phyloP scores from a whole-genome alignment of 2,888 invertebrate genomes.

The Sinodicranocentrus sp. region DNA sequence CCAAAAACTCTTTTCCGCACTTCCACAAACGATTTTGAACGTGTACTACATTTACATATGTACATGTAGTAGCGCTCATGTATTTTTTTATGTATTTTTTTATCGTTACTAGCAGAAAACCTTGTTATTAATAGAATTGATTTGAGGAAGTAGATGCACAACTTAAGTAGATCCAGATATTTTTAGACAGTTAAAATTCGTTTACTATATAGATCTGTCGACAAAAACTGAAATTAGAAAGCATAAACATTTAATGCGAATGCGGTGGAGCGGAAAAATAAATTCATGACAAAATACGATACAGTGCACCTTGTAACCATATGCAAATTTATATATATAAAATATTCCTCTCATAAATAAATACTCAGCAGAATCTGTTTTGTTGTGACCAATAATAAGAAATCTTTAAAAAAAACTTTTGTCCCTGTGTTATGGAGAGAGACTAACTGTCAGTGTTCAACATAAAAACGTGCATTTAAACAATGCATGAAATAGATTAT shows the following conservation, averaged over 20 bases:
- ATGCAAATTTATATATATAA: not conserved
- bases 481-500: no score
- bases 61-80: no score
- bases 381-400: not conserved
- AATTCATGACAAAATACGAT: not conserved
- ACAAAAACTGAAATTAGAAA: slow-evolving; percentile 40
- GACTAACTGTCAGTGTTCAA: not conserved
- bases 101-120: no score
- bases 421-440: not conserved
- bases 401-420: not conserved
- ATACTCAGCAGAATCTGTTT: not conserved
- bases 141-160: no score
- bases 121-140: no score
- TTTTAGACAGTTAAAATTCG: no score
- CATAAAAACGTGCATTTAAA: not conserved
- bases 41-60: no score
- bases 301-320: not conserved
- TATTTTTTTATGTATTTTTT: no score
- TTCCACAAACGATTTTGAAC: no score
- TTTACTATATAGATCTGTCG: no score
- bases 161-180: no score
- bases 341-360: not conserved
- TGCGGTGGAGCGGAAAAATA: slow-evolving; percentile 45
- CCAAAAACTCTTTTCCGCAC: no score
- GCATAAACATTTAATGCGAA: slow-evolving; percentile 33